Conservation (phyloP, 2,888 invertebrate genomes). For the Lasioglossum vierecki region DNA sequence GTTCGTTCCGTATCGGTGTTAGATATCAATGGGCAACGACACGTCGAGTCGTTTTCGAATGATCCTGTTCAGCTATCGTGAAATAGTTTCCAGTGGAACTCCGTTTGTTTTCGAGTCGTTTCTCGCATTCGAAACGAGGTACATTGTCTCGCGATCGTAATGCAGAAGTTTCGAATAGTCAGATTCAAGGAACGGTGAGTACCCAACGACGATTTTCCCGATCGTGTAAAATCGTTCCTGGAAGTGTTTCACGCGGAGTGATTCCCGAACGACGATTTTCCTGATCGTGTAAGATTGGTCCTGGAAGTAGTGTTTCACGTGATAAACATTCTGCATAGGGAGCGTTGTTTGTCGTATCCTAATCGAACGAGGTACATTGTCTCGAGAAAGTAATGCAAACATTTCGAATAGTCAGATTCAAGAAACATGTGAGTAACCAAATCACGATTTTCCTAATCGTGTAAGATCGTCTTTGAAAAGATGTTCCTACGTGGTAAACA, state of each 20-base stretch:
- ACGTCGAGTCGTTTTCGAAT: neutral
- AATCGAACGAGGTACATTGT: neutral
- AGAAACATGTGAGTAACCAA: constrained; percentile 29
- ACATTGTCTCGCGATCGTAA: constrained; percentile 8
- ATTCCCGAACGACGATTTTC: neutral
- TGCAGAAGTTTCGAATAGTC: constrained; percentile 43
- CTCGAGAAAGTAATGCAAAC: constrained; percentile 25
- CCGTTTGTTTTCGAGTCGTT: neutral
- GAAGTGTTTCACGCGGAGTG: no score
- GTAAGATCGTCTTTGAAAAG: neutral
- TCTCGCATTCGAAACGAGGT: neutral
- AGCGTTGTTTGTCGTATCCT: neutral
- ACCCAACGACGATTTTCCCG: neutral
- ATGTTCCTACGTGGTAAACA: no score
- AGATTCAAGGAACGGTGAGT: constrained; percentile 39
- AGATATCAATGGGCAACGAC: neutral
- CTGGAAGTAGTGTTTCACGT: no score
- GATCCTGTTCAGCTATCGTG: neutral
- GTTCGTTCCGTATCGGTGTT: neutral
- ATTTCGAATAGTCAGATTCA: constrained; percentile 36
- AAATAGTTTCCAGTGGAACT: neutral
- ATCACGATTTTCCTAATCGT: neutral
- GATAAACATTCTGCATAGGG: no score
- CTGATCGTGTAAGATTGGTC: no score
- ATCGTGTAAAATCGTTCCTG: no score